Evolutionary conservation across 2,888 invertebrate genomes (phyloP).

Genomic region (Cataglyphis altisquamis): DNA sequence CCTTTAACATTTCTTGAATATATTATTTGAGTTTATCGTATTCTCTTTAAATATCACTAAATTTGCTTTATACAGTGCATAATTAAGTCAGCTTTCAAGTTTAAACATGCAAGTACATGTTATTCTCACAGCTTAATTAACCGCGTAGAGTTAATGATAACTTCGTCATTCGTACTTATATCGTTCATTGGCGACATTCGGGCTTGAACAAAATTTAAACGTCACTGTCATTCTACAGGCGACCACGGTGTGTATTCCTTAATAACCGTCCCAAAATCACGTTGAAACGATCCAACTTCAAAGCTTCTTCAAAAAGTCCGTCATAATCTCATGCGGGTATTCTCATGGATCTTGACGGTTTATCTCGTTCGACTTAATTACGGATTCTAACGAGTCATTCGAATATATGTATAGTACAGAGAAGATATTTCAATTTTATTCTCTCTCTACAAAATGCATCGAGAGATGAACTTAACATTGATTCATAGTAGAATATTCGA

Average conservation of each 20-base stretch:
- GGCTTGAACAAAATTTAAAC: background rate
- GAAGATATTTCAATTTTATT: constrained; percentile 4
- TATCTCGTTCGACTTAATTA: constrained; percentile 32
- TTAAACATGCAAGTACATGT: background rate
- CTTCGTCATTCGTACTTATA: background rate
- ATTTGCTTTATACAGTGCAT: background rate
- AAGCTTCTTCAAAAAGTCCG: constrained; percentile 16
- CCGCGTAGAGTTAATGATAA: background rate
- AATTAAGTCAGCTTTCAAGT: constrained; percentile 11
- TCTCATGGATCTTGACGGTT: background rate
- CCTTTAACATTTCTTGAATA: background rate
- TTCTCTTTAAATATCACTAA: background rate
- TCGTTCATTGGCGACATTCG: constrained; percentile 4
- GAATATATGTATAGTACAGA: background rate
- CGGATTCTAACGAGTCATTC: constrained; percentile 10
- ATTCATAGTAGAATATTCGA: background rate
- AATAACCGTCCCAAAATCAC: constrained; percentile 14
- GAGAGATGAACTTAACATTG: background rate
- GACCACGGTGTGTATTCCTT: background rate
- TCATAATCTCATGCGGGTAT: constrained; percentile 35
- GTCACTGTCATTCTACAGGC: background rate
- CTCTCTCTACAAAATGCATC: background rate
- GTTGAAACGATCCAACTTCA: constrained; percentile 33
- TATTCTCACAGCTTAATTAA: constrained; percentile 20
- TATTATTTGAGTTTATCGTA: too few species aligned